Conservation (phyloP, 2,888 invertebrate genomes). For the Lasius platythorax region DNA sequence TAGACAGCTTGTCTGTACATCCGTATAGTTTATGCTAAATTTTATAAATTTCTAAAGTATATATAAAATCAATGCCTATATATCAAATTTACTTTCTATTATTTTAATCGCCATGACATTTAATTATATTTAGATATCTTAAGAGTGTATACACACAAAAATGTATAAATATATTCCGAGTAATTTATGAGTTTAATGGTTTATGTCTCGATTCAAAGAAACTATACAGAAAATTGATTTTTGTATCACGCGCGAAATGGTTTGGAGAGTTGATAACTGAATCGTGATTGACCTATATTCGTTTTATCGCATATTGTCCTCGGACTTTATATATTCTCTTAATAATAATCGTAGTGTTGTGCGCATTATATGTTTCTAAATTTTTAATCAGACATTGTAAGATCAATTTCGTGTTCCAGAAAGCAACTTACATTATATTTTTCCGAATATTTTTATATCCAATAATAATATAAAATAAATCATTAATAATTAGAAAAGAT, state of each 20-base stretch:
- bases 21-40: conserved; percentile 25
- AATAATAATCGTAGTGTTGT: not conserved
- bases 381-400: not conserved
- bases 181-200: conserved; percentile 11
- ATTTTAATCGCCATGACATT: not conserved
- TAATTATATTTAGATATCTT: not conserved
- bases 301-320: not conserved
- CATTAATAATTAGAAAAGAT: not conserved
- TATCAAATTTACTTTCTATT: not conserved
- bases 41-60: not conserved
- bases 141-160: not conserved
- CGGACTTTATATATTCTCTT: not conserved
- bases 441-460: not conserved
- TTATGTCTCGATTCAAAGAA: not conserved
- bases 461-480: conserved; percentile 1
- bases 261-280: conserved; percentile 4
- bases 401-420: not conserved
- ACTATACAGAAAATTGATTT: not conserved
- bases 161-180: not conserved
- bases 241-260: conserved; percentile 15
- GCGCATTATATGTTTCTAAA: not conserved
- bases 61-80: not conserved
- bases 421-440: not conserved
- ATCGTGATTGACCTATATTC: not conserved
- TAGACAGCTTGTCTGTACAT: conserved; percentile 30